Conservation (phyloP, 2,888 invertebrate species). For the Geophilus truncorum region DNA sequence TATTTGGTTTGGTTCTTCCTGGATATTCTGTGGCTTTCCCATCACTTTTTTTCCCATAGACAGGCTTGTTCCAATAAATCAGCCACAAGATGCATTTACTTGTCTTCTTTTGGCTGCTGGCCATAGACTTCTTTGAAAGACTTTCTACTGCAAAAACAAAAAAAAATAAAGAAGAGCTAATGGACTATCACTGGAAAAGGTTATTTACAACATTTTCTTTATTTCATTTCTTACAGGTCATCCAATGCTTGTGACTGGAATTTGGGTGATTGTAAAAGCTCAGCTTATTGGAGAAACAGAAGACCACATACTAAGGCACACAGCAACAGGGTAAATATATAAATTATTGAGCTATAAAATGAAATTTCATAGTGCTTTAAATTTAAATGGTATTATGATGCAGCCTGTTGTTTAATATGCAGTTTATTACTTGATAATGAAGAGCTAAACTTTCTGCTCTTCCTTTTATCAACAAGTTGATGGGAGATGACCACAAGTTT, state of each 20-base stretch:
- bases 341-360: background rate
- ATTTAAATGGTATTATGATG: no score
- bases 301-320: background rate
- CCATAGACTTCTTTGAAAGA: background rate
- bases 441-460: no score
- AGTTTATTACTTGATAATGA: no score
- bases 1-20: background rate
- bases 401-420: no score
- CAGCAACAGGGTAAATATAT: background rate
- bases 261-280: constrained; percentile 57
- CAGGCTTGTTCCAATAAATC: background rate
- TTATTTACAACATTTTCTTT: no score
- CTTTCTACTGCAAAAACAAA: background rate
- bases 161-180: background rate
- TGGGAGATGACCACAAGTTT: no score
- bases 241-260: constrained; percentile 55
- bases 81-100: constrained; percentile 5
- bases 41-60: background rate
- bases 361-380: no score
- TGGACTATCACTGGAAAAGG: no score
- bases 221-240: no score
- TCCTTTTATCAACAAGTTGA: no score
- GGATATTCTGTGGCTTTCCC: background rate
- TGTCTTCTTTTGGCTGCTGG: background rate
- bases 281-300: background rate